Percentiles rank a stretch among this genome's conserved stretches.
phyloP scores from a whole-genome alignment of 2,797 vertebrate genomes.

The Chloroceryle amazona region DNA sequence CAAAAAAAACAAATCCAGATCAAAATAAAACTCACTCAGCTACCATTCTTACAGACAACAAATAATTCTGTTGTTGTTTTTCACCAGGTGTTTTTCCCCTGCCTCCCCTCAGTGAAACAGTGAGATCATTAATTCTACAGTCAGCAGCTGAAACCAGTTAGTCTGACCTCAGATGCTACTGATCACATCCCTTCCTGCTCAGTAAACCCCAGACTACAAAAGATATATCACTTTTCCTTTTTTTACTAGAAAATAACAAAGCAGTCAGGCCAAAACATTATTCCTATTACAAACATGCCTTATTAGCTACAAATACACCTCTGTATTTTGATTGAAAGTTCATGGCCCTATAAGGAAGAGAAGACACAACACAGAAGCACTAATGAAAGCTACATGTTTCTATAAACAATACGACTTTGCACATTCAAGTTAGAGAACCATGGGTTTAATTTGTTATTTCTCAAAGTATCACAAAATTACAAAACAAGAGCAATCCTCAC shows the following conservation, averaged over 20 bases:
- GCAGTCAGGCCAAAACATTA: not conserved
- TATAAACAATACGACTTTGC: not conserved
- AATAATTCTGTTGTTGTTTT: not conserved
- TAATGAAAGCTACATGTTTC: not conserved
- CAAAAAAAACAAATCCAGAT: not conserved
- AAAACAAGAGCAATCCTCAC: not conserved
- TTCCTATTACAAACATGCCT: not conserved
- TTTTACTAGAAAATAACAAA: constrained; percentile 15
- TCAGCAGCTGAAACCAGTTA: constrained; percentile 3
- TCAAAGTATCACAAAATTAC: not conserved
- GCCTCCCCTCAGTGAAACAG: not conserved
- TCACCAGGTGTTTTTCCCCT: not conserved
- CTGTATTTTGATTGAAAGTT: not conserved
- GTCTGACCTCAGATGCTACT: not conserved
- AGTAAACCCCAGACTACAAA: constrained; percentile 6
- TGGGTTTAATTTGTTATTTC: not conserved
- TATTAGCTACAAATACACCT: not conserved
- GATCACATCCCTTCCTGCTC: not conserved
- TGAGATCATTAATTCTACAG: not conserved
- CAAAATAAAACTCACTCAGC: not conserved
- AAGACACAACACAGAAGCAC: not conserved
- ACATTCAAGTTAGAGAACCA: not conserved
- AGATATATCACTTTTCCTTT: not conserved
- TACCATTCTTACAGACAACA: not conserved
- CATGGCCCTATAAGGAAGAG: not conserved